Evolutionary conservation across 1,140 invertebrate species (phyloP), one percentile per base, ranked within the genome.

Genomic region (Sitodiplosis mosellana): DNA sequence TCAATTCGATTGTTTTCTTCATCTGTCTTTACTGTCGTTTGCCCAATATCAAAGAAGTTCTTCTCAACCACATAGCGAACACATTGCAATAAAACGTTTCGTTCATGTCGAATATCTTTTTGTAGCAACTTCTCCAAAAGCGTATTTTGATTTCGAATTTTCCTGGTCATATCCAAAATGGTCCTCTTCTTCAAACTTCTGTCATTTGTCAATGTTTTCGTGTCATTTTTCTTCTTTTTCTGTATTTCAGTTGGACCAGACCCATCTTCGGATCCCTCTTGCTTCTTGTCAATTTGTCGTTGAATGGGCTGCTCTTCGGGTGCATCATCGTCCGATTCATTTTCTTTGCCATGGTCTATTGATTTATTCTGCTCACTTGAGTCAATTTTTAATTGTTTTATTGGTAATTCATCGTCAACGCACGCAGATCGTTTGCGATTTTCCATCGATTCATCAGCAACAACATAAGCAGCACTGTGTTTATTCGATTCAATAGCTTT

Each of bases 51-150:
- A 63, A 83, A 83, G 62, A 75, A 86, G 59, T 82, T 76, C 56
- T 77, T 80, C 52, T 77, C 70, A 33, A 75, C 70, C 46, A 83
- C 75, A 69, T 77, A 74, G 51, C 76, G 75, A 11, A 85, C 70
- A 65, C 81, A 84, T 55, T 85, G 82, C 47, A 81, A 67, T 44
- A 85, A 69, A 19, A 78, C 63, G 64, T 85, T 87, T 51, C 83
- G 64, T 66, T 87, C 83, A 53, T 82, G 75, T 41, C 66, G 57
- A 48, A 81, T 76, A 61, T 81, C 77, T 43, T 65, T 66, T 45
- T 63, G 65, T 19, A 81, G 60, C 22, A 79, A 53, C 59, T 76
- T 77, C 53, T 76, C 72, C 43, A 79, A 51, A 46, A 71, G 54
- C 0, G 69, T 69, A 50, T 53, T 74, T 51, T 53, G 71, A 61